phyloP scores from a whole-genome alignment of 2,113 vertebrate species.

The Urocolius indicus region DNA sequence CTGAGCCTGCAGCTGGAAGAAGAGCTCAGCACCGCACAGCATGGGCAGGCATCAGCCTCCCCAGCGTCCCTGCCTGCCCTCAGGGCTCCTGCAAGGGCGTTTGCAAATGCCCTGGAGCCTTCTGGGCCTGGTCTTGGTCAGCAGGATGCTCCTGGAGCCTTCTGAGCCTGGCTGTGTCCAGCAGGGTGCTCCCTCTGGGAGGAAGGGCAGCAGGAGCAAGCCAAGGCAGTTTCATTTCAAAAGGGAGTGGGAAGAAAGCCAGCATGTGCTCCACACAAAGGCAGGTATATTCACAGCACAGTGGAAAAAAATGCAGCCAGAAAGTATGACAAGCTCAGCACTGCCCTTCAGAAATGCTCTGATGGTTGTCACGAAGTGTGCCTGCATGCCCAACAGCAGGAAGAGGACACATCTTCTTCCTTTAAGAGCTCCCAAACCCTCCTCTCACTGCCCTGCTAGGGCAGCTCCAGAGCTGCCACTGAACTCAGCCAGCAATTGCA shows the following conservation, averaged over 20 bases:
- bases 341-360: neutral
- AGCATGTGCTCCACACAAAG: neutral
- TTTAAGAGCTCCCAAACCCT: neutral
- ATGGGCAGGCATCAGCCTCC: neutral
- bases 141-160: neutral
- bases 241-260: neutral
- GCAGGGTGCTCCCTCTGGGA: neutral
- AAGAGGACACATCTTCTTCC: neutral
- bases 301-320: neutral
- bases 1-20: neutral
- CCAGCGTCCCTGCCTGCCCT: neutral
- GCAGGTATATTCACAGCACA: neutral
- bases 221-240: neutral
- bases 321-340: neutral
- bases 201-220: neutral
- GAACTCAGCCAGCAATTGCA: neutral
- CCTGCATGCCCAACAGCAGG: neutral
- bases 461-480: neutral
- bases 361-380: neutral
- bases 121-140: neutral
- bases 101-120: neutral
- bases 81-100: neutral
- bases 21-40: neutral
- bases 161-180: neutral
- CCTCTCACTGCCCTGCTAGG: neutral